A percentile compares a stretch with the other conserved stretches of the same genome.
Conservation (phyloP, 2,113 vertebrate genomes). For the Vulpes ferrilata region DNA sequence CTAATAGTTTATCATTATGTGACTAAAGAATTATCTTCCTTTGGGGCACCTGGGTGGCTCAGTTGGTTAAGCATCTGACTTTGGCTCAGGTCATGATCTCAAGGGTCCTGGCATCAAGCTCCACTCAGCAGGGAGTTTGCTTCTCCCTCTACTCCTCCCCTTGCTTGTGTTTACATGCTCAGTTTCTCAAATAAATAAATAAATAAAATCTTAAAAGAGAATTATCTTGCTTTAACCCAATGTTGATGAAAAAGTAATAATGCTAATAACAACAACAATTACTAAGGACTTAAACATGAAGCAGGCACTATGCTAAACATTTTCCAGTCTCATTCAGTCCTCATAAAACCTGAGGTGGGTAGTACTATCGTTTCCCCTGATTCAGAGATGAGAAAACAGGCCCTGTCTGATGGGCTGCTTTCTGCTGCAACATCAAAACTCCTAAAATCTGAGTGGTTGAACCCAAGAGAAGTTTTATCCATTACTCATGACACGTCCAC, state of each 20-base stretch:
- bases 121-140: background rate
- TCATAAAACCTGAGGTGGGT: background rate
- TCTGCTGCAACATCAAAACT: constrained; percentile 16
- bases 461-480: background rate
- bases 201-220: background rate
- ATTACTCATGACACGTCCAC: background rate
- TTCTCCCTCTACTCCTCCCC: background rate
- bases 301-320: constrained; percentile 16
- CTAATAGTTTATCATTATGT: constrained; percentile 30
- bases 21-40: constrained; percentile 3
- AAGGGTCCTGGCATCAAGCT: background rate
- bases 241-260: constrained; percentile 40
- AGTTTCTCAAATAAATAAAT: background rate
- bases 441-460: background rate
- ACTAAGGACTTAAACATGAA: constrained; percentile 56
- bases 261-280: background rate
- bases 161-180: background rate
- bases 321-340: constrained; percentile 13
- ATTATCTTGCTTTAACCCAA: constrained; percentile 6
- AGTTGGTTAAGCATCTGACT: background rate
- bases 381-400: constrained; percentile 25
- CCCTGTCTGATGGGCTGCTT: background rate
- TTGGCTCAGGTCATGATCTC: background rate
- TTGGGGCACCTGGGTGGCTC: background rate
- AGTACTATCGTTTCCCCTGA: background rate